A percentile compares a stretch with the other conserved stretches of the same genome.
These are phyloP conservation scores for Drosophila buzzatii DNA, from an alignment of 2,888 invertebrate species.

Conservation along the genomic window DNA sequence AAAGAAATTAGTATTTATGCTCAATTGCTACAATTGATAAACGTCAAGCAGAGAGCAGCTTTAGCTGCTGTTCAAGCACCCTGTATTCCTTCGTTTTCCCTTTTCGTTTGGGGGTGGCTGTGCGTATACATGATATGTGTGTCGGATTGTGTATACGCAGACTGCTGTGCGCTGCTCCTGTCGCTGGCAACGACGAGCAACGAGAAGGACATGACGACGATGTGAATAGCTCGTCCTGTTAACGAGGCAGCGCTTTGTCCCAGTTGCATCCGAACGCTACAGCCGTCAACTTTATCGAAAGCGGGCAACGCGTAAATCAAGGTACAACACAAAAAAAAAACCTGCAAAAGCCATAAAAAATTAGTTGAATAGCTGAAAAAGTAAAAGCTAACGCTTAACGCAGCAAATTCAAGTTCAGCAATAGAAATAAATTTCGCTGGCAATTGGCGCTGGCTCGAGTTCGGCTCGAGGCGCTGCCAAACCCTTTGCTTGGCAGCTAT, in stretches of 20 bases:
- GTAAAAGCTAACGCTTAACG: conserved; percentile 15
- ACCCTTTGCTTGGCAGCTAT: conserved; percentile 40
- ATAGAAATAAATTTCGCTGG: not conserved
- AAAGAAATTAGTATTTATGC: too few species aligned
- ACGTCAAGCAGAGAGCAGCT: too few species aligned
- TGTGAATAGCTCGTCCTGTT: conserved; percentile 70
- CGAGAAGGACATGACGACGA: conserved; percentile 56
- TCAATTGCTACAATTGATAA: too few species aligned
- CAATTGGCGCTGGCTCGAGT: conserved; percentile 9
- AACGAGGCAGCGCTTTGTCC: conserved; percentile 74
- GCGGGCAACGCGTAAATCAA: conserved; percentile 67
- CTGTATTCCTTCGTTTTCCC: conserved; percentile 30
- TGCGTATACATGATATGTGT: conserved; percentile 60
- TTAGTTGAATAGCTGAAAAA: not conserved
- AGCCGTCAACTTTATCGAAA: conserved; percentile 77
- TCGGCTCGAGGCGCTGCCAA: conserved; percentile 34
- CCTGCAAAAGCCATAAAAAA: conserved; percentile 11
- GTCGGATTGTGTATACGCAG: conserved; percentile 52
- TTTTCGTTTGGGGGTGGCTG: conserved; percentile 51
- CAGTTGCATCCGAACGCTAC: conserved; percentile 83
- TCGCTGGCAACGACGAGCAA: conserved; percentile 36
- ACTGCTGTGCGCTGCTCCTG: conserved; percentile 34
- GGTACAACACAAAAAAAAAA: conserved; percentile 44
- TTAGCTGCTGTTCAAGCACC: not conserved
- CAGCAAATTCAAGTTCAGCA: conserved; percentile 39